A percentile compares a stretch with the other conserved stretches of the same genome.
Conservation (phyloP, 2,113 vertebrate species). For the Martes martes region DNA sequence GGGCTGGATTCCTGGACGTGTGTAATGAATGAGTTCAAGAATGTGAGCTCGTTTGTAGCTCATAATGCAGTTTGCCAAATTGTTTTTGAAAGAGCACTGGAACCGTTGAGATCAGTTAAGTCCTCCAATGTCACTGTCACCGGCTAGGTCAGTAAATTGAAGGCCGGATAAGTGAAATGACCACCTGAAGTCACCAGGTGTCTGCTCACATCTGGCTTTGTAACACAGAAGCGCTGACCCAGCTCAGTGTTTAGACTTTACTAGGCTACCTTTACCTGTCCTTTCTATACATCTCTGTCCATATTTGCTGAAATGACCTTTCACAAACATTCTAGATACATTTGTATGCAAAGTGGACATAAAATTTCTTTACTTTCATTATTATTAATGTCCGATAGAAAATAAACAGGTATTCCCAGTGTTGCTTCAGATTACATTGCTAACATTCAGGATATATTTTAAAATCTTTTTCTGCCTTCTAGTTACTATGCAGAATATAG, state of each 20-base stretch:
- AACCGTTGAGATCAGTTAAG: not conserved
- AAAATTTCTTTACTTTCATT: not conserved
- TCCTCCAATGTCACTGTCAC: not conserved
- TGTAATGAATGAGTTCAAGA: not conserved
- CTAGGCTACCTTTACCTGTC: not conserved
- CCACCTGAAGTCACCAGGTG: not conserved
- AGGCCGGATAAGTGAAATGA: not conserved
- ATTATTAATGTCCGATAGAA: not conserved
- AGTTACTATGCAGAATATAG: not conserved
- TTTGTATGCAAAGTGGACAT: constrained; percentile 19
- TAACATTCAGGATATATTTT: not conserved
- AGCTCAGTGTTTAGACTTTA: not conserved
- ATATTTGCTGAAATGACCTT: not conserved
- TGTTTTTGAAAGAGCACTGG: not conserved
- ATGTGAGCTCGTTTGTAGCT: not conserved
- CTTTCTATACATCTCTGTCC: not conserved
- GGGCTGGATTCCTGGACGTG: not conserved
- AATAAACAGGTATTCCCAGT: not conserved
- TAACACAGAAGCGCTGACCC: not conserved
- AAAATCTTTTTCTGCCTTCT: not conserved
- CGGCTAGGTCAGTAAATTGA: not conserved
- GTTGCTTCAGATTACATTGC: not conserved
- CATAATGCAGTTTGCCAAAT: not conserved
- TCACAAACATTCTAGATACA: not conserved
- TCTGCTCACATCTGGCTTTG: not conserved